Evolutionary conservation across 2,113 vertebrate species (phyloP).

Genomic region (Thymallus thymallus): DNA sequence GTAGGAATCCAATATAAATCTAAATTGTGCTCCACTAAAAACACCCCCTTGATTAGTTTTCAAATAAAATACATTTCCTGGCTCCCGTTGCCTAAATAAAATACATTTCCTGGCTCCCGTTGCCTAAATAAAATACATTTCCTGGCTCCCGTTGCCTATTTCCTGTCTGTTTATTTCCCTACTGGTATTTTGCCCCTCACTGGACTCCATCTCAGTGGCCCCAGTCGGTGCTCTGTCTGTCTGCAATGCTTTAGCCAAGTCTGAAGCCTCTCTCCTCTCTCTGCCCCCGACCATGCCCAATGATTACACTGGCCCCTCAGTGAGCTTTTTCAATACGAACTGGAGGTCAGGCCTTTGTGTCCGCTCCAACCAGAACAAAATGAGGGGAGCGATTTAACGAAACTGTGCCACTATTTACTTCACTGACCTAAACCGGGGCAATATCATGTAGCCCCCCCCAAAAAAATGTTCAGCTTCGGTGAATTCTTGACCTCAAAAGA

Average conservation of each 20-base stretch:
- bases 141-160: constrained; percentile 72
- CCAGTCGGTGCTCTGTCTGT: constrained; percentile 42
- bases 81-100: constrained; percentile 65
- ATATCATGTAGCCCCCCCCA: constrained; percentile 30
- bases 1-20: constrained; percentile 77
- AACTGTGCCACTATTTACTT: constrained; percentile 36
- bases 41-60: constrained; percentile 71
- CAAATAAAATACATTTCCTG: constrained; percentile 80
- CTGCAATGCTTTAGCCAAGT: constrained; percentile 56
- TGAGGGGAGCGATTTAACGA: constrained; percentile 30
- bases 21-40: constrained; percentile 67
- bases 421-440: constrained; percentile 26
- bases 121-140: constrained; percentile 81
- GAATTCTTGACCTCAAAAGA: constrained; percentile 19
- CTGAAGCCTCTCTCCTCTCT: constrained; percentile 44
- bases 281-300: constrained; percentile 27
- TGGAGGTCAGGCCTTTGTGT: constrained; percentile 48
- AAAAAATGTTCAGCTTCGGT: constrained; percentile 30
- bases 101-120: constrained; percentile 71
- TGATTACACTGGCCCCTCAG: constrained; percentile 42
- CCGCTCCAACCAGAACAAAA: constrained; percentile 39
- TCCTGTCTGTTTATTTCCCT: constrained; percentile 77
- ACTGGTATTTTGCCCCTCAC: constrained; percentile 65
- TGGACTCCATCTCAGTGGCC: constrained; percentile 58
- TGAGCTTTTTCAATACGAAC: constrained; percentile 51